Evolutionary conservation across 2,888 invertebrate genomes (phyloP).

Genomic region (Furcula furcula): DNA sequence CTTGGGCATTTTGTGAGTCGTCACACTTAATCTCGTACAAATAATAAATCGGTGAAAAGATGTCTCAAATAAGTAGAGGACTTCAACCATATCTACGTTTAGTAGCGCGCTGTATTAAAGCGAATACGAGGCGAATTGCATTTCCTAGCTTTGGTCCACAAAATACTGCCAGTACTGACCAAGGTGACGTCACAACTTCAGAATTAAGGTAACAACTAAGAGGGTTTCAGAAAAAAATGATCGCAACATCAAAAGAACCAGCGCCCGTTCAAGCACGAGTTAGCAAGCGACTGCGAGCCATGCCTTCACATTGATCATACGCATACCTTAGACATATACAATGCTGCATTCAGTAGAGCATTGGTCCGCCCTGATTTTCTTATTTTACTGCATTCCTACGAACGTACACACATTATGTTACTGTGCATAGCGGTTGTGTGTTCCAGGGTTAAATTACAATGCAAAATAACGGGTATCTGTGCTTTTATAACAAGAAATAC

Average conservation of each 20-base stretch:
- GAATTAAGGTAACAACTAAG: too few relatives aligned
- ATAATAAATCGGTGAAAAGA: too few relatives aligned
- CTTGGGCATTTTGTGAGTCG: too few relatives aligned
- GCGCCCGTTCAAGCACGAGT: conserved; percentile 23
- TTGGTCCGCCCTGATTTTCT: conserved; percentile 82
- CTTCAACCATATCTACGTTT: too few relatives aligned
- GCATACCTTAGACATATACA: conserved; percentile 86
- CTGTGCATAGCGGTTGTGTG: conserved; percentile 22
- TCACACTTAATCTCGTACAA: too few relatives aligned
- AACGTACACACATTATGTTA: conserved; percentile 55
- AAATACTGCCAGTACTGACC: too few relatives aligned
- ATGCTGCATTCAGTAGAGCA: conserved; percentile 84
- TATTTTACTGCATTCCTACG: conserved; percentile 84
- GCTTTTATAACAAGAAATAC: not conserved
- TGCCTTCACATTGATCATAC: conserved; percentile 26
- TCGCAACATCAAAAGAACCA: conserved; percentile 14
- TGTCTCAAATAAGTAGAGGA: too few relatives aligned
- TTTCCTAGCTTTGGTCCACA: too few relatives aligned
- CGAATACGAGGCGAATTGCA: too few relatives aligned
- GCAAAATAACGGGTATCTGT: not conserved
- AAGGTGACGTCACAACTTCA: too few relatives aligned
- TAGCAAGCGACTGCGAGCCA: conserved; percentile 37
- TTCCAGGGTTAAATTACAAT: conserved; percentile 8
- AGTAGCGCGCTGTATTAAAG: too few relatives aligned
- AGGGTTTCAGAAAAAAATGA: too few relatives aligned